A percentile compares a stretch with the other conserved stretches of the same genome.
Evolutionary conservation across 2,888 invertebrate genomes (phyloP).

Genomic region (Podabrus alpinus): DNA sequence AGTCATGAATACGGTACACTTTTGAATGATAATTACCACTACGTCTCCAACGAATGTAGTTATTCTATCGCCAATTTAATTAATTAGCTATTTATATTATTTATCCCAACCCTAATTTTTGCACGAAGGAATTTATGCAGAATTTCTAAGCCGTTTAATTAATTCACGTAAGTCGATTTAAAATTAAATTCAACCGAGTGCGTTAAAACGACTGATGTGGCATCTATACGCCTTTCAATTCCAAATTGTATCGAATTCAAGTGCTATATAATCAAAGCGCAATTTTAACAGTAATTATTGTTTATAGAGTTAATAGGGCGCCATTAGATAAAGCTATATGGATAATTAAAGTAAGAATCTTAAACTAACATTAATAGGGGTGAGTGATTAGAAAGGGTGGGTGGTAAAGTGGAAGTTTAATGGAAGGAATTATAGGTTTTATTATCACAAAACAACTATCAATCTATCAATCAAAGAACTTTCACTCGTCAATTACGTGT

Average conservation of each 20-base stretch:
- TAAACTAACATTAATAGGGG: conserved; percentile 38
- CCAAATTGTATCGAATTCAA: conserved; percentile 14
- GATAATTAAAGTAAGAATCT: conserved; percentile 38
- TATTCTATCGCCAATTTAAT: not conserved
- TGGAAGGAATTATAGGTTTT: conserved; percentile 37
- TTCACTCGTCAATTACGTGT: conserved; percentile 11
- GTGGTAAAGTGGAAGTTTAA: conserved; percentile 9
- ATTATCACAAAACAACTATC: conserved; percentile 38
- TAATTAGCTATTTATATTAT: not conserved
- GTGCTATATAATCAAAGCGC: conserved; percentile 35
- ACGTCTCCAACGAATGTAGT: conserved; percentile 27
- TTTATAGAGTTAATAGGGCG: conserved; percentile 31
- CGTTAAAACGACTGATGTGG: conserved; percentile 12
- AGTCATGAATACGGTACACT: conserved; percentile 33
- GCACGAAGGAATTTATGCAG: not conserved
- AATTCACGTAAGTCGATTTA: not conserved
- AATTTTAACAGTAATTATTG: conserved; percentile 40
- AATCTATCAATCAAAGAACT: conserved; percentile 32
- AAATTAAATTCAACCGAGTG: not conserved
- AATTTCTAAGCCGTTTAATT: not conserved
- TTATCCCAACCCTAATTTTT: not conserved
- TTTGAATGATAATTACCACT: conserved; percentile 31
- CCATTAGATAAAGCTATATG: conserved; percentile 36
- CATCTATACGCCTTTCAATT: conserved; percentile 9
- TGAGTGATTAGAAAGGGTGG: conserved; percentile 32